Base-by-base conservation (phyloP, 2,113 vertebrate genomes). In the western clawed frog (Xenopus tropicalis) region DNA sequence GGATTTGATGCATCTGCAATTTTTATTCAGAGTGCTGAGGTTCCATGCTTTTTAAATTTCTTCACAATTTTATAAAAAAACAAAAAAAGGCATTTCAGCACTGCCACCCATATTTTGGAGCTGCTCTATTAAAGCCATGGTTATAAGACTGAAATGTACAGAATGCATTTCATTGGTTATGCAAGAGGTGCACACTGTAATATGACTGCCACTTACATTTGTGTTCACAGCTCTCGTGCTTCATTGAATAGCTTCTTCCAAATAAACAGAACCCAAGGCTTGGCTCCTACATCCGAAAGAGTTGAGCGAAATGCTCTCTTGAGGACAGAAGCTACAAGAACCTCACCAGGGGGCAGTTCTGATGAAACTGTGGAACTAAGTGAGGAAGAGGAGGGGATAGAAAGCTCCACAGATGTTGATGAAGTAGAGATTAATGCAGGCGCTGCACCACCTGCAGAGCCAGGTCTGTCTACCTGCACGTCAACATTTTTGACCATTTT, bases 181-280 rank as follows among this genome's bases (percentile, higher is more conserved):
- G n/a, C n/a, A n/a, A 37, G 29, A 37, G 29, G 29, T 37, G 29
- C 29, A 37, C 6, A 1, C 2, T 37, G 1, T 37, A 37, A 3
- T 37, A 37, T 12, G 16, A 16, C 1, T 22, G 25, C 6, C n/a
- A 29, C 4, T n/a, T 48, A 14, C 14, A n/a, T 48, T 48, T 70
- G 2, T 46, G 67, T 79, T 75, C 72, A 29, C 58, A 87, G 81
- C 24, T 70, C 69, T 14, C 86, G 85, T 79, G 20, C 81, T 61
- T 73, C 86, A 0, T 17, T 94, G 68, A 85, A 87, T 70, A 89
- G 85, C 77, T 93, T 90, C 68, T 94, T 94, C 78, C 91, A 90
- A 71, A 72, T 90, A 9, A 87, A 87, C 65, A 88, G 89, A 66
- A 87, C 88, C 24, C 92, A 92, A 46, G 72, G 68, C 14, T 48